Evolutionary conservation across 64 coral and sea anemone species (phyloP), one percentile per base, ranked within the genome.

Genomic region (Porites lutea): DNA sequence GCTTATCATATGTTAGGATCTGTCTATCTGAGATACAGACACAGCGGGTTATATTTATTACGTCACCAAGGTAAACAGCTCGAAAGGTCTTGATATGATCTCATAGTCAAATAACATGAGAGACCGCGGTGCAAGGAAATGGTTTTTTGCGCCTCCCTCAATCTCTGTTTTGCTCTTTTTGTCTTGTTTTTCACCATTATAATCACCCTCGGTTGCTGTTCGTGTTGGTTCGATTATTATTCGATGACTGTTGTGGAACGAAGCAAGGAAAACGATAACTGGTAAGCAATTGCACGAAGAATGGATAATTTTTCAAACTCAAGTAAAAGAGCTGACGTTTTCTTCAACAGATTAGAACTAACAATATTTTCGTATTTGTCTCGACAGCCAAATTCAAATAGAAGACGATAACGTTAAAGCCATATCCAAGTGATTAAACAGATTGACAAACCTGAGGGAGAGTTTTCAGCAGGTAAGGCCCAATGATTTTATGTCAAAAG

Each of bases 61-160:
- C 81, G 61, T 84, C 81, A 84, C 65, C 46, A 7, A 68, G 9
- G 62, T 52, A 68, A 84, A 84, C 81, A 52, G 37, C 61, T 84
- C 18, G 44, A 22, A 48, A 13, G 86, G n/a, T 55, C 46, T 74
- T 77, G 5, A 13, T 10, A 91, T 95, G 93, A 95, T 92, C 83
- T 95, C 94, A 92, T 92, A 61, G 79, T 19, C 45, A 82, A 43
- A 69, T 16, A 95, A 92, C 86, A 95, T 95, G 94, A 78, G 70
- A 84, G 86, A 27, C 27, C 27, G 27, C 52, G 44, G 23, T 74
- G 82, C 48, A 77, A 90, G 86, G 95, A 94, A 67, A 97, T 97
- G 95, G 95, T 97, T 52, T 97, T 97, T 94, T 97, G 95, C 75
- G 95, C 95, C 87, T 97, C 95, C 54, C 84, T 97, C 47, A 97